Base-by-base conservation (phyloP, 2,113 vertebrate species). In the Craseonycteris thonglongyai region DNA sequence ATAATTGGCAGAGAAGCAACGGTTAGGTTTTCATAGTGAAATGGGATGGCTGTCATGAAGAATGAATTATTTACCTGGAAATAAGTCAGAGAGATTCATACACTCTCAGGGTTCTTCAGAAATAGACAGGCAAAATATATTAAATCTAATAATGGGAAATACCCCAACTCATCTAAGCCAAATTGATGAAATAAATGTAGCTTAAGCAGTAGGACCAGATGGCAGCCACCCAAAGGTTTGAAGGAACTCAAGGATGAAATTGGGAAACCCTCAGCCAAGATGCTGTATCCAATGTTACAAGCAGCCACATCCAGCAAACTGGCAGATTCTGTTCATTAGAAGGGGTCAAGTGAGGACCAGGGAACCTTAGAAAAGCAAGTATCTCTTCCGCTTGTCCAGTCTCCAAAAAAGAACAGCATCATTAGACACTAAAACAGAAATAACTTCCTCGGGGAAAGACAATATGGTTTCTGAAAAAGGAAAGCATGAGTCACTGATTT, bases 241-340 rank as follows among this genome's bases (percentile, higher is more conserved):
- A 66, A 91, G 88, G 94, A 95, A 95, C 30, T 97, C 94, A 97
- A 90, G 92, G 87, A 63, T 97, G 90, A 96, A 97, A 96, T 93
- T 85, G 85, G 71, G 81, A 94, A 93, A 82, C 65, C 12, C 8
- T 58, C 81, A 71, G 87, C 93, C 83, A 90, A 74, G 80, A 72
- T 21, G 40, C 72, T 87, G 80, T 28, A 38, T 78, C 75, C 71
- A 47, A 58, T 14, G 35, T 35, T 61, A 45, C 16, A 54, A 40
- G 82, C 19, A 87, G 68, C 35, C 76, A 45, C 19, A 2, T 42
- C 68, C 11, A 83, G 81, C 22, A 28, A 76, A 81, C 10, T 28
- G 66, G 76, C 89, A 96, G 91, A 82, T 38, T 49, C 74, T 80
- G 33, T 79, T 83, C n/a, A 72, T 63, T 81, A 61, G 49, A 75